A percentile compares a stretch with the other conserved stretches of the same genome.
Conservation (phyloP, 2,113 vertebrate genomes). For the Pelecanus crispus region DNA sequence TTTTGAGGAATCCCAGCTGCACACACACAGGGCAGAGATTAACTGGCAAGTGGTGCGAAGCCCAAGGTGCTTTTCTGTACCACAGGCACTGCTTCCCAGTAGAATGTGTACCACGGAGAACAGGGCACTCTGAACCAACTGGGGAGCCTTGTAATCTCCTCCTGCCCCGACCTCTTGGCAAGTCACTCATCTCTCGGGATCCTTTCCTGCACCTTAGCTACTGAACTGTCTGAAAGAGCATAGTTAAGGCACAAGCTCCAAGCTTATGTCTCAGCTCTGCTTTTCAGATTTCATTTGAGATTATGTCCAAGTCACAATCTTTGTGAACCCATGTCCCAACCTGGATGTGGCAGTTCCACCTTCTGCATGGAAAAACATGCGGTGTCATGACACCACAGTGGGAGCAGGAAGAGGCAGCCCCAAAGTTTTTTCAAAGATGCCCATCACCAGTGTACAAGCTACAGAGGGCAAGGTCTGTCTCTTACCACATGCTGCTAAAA, state of each 20-base stretch:
- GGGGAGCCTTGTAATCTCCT: neutral
- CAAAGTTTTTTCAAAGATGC: neutral
- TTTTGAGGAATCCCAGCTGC: conserved; percentile 45
- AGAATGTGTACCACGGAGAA: neutral
- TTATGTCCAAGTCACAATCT: neutral
- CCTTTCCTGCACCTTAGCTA: neutral
- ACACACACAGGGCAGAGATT: neutral
- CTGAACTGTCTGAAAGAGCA: neutral
- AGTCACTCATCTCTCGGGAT: neutral
- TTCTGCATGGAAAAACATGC: neutral
- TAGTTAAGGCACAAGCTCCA: neutral
- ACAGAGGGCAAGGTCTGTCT: neutral
- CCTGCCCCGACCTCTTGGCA: neutral
- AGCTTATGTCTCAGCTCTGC: neutral
- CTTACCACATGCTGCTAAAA: neutral
- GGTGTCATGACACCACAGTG: neutral
- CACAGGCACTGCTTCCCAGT: neutral
- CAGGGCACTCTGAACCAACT: neutral
- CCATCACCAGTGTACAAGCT: neutral
- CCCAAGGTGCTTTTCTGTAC: neutral
- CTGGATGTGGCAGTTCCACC: neutral
- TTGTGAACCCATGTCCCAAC: neutral
- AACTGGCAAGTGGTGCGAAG: neutral
- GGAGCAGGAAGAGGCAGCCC: neutral
- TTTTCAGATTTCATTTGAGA: neutral